A percentile compares a stretch with the other conserved stretches of the same genome.
Conservation (phyloP, 2,888 invertebrate species). For the Blastobasis adustella region DNA sequence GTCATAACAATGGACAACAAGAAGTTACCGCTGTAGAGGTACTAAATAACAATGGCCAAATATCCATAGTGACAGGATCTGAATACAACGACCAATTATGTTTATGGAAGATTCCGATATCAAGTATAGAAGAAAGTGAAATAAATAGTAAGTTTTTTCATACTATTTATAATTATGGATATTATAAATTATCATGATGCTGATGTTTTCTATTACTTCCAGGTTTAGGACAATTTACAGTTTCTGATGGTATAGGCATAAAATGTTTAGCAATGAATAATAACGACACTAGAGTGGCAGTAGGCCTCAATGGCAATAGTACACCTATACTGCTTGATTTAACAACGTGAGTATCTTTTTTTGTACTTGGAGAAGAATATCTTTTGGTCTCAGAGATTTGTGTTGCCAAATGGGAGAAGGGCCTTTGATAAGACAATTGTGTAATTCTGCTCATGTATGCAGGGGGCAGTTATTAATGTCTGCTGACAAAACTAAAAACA, state of each 20-base stretch:
- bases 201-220: neutral
- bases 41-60: conserved; percentile 4
- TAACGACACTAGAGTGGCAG: conserved; percentile 35
- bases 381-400: neutral
- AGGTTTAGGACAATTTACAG: conserved; percentile 26
- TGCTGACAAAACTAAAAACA: conserved; percentile 22
- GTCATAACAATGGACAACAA: conserved; percentile 41
- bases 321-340: conserved; percentile 51
- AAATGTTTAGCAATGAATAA: conserved; percentile 40
- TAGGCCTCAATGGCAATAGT: conserved; percentile 53
- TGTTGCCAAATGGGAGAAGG: neutral
- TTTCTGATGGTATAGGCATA: conserved; percentile 33
- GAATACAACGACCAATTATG: neutral
- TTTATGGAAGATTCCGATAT: neutral
- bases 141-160: neutral
- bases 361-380: neutral
- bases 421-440: neutral
- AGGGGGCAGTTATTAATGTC: conserved; percentile 33
- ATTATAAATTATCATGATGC: neutral
- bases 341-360: conserved; percentile 42
- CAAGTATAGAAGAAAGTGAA: neutral
- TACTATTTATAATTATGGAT: neutral
- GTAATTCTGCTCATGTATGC: conserved; percentile 16
- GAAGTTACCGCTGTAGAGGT: conserved; percentile 58
- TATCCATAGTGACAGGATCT: conserved; percentile 27